Conservation (phyloP, 2,888 invertebrate species). For the Cheiracanthium punctorium region DNA sequence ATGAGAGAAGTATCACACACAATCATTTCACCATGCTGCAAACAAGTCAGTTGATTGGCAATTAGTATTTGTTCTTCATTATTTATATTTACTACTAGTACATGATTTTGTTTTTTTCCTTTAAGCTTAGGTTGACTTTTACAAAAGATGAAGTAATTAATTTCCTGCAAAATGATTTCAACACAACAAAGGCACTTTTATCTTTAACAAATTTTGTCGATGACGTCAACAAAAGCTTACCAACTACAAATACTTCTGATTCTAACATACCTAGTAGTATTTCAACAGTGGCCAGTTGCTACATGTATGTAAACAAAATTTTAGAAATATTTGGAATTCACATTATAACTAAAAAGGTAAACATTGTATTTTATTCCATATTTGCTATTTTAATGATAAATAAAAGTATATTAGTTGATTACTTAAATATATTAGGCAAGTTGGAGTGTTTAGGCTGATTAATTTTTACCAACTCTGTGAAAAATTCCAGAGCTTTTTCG, state of each 20-base stretch:
- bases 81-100: no score
- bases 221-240: constrained; percentile 44
- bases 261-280: background rate
- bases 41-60: no score
- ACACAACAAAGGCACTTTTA: constrained; percentile 48
- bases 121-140: constrained; percentile 39
- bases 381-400: no score
- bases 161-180: constrained; percentile 54
- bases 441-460: no score
- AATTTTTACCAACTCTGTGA: no score
- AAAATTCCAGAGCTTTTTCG: no score
- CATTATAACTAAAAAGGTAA: constrained; percentile 56
- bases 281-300: constrained; percentile 32
- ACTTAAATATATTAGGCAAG: no score
- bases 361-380: background rate
- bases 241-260: background rate
- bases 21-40: no score
- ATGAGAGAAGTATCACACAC: no score
- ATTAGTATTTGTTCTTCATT: no score
- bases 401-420: no score
- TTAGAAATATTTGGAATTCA: constrained; percentile 48
- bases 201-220: constrained; percentile 43
- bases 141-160: constrained; percentile 32
- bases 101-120: constrained; percentile 2
- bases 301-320: constrained; percentile 40